Evolutionary conservation across 2,797 vertebrate species (phyloP), one percentile per base, ranked within the genome.

Genomic region (Anguilla pacifica): DNA sequence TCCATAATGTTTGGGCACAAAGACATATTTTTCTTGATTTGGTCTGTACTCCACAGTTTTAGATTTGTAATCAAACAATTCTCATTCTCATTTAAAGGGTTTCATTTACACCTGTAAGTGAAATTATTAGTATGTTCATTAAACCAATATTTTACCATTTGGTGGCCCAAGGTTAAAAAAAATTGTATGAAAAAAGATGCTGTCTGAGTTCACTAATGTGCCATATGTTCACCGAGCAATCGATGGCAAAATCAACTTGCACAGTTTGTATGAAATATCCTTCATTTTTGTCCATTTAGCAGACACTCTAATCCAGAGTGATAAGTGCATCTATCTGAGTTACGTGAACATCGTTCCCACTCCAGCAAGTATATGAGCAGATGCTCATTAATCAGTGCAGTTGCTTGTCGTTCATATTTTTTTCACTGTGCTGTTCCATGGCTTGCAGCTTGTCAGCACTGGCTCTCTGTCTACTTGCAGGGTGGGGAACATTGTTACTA

Each of bases 401-500:
- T 49, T 19, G 43, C 39, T 46, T 49, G 70, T 22, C 22, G 1
- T 46, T 46, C 19, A 9, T 49, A 25, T 49, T 82, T 13, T 53
- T 7, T 13, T 10, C 79, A 10, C 46, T 82, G 79, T 51, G 10
- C 22, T 49, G 43, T 35, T 43, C 7, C 17, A 7, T 43, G 74
- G 46, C 46, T 82, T n/a, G 10, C 43, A 51, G 79, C 43, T 82
- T 49, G 19, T 82, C 25, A 82, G 7, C 46, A 51, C 43, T 82
- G 25, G 22, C 46, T 85, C 88, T 89, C 72, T 92, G 9, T 85
- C 6, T 90, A 72, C 86, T 85, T 93, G 72, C 49, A 98, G 97
- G 97, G 97, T 1, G 97, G 97, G 90, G 97, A 98, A 31, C 97
- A 97, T 88, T 98, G 97, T 90, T 98, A 97, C 89, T 98, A 98